A percentile compares a stretch with the other conserved stretches of the same genome.
These are phyloP conservation scores for Scartelaos histophorus DNA, from an alignment of 2,113 vertebrate genomes.

Conservation along the genomic window DNA sequence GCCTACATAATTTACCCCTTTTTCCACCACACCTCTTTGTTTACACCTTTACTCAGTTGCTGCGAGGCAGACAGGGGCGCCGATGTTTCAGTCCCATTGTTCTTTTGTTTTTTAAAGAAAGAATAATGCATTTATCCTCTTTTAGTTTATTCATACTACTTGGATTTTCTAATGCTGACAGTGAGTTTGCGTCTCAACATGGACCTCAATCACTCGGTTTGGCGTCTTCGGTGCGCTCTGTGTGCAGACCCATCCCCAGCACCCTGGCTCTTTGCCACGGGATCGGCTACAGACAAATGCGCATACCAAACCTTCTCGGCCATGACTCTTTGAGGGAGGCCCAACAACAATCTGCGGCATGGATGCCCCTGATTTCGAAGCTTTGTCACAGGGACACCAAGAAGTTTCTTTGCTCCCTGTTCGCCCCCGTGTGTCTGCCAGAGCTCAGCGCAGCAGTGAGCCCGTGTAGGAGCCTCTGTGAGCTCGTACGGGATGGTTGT, in stretches of 20 bases:
- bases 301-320: conserved; percentile 82
- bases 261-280: conserved; percentile 78
- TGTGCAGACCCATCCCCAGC: conserved; percentile 76
- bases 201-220: conserved; percentile 47
- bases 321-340: conserved; percentile 78
- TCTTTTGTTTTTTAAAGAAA: not conserved
- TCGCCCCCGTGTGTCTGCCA: conserved; percentile 79
- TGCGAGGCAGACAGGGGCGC: not conserved
- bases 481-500: conserved; percentile 78
- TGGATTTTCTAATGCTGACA: conserved; percentile 4
- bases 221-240: conserved; percentile 59
- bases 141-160: conserved; percentile 18
- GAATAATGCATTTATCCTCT: conserved; percentile 32
- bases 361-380: conserved; percentile 80
- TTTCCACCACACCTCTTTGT: conserved; percentile 59
- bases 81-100: not conserved
- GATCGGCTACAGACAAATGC: conserved; percentile 80
- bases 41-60: conserved; percentile 42
- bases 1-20: conserved; percentile 54
- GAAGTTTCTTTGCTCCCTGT: conserved; percentile 83
- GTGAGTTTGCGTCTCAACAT: conserved; percentile 22
- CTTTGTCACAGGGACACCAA: conserved; percentile 80
- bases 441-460: conserved; percentile 69
- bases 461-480: conserved; percentile 78
- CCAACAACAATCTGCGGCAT: conserved; percentile 80